Base-by-base conservation (phyloP, 2,888 invertebrate species). In the Uloborus plumipes region DNA sequence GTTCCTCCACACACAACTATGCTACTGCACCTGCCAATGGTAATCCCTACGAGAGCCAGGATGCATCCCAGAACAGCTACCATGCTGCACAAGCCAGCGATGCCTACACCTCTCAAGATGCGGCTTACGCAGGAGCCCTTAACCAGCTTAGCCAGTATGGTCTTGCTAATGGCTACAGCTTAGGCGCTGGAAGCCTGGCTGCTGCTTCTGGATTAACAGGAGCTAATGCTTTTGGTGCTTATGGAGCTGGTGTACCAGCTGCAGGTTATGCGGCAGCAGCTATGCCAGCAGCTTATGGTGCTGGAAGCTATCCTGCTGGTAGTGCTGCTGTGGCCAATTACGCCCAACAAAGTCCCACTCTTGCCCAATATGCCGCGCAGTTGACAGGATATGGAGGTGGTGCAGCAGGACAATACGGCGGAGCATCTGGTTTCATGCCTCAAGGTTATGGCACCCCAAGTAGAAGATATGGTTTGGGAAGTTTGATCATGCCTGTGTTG, bases 401-500 rank as follows among this genome's bases (percentile, higher is more conserved):
- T 15, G 26, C 26, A 3, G 69, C 53, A 20, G 64, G 66, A 9
- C 65, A 77, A 39, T 51, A 49, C 9, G 66, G 55, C 3, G 53
- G 53, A 18, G 58, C 67, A 16, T 64, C 70, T 22, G 49, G 70
- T 31, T 74, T 71, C 6, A 49, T 79, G 2, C 66, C 79, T 18
- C 84, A 84, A 65, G 78, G 70, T 1, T 85, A 84, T 69, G 85
- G 84, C 16, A 78, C 66, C 18, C 72, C 77, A 9, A 83, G 67
- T 64, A 84, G 75, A 61, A 74, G 78, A 26, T 86, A 86, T 39
- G 86, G 86, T 7, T 61, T 86, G 13, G 84, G 86, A 15, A 86
- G 86, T 15, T 62, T 86, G 11, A 84, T 86, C 64, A 86, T 86
- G 86, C 86, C 86, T 47, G 84, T 86, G 84, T 61, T 86, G 3